Evolutionary conservation across 1,140 invertebrate genomes (phyloP), one percentile per base, ranked within the genome.

Genomic region (Nebria ingens): DNA sequence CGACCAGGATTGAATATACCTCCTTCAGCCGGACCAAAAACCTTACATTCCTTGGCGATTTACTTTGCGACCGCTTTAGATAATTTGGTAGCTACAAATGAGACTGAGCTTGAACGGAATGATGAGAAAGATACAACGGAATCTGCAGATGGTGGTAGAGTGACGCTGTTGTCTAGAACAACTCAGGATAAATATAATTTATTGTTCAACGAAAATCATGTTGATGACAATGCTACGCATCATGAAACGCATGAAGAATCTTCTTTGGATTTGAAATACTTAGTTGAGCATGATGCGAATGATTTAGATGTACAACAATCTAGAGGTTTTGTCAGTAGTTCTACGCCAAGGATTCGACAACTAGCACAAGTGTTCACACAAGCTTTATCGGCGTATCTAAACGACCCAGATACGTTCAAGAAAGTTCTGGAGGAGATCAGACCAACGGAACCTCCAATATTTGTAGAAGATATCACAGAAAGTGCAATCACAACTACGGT

Each of bases 341-440:
- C 53, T 53, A 63, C 55, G 51, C 83, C 82, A 0, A 81, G 85
- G 64, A 77, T 89, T 0, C 74, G 87, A 42, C 84, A 89, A 70
- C 68, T 91, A 1, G 87, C 87, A 1, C 84, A 87, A 71, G 84
- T 90, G 1, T 91, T 91, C 63, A 89, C 86, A 0, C 81, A 87
- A 61, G 87, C 87, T 0, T 66, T 91, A 3, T 86, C 85, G 1
- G 85, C 85, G 2, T 91, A 90, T 64, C 70, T 91, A 2, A 82
- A 89, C 65, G 85, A 90, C 71, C 88, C 88, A 1, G 79, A 83
- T 13, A 82, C 80, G 38, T 90, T 91, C 59, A 82, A 84, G 58
- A 83, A 82, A 61, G 82, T 85, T 13, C 65, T 91, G 20, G 79
- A 82, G 25, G 80, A 86, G 61, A 83, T 88, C 1, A 74, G 86